phyloP scores from a whole-genome alignment of 2,797 vertebrate genomes.

The Sebastes baramenuke region DNA sequence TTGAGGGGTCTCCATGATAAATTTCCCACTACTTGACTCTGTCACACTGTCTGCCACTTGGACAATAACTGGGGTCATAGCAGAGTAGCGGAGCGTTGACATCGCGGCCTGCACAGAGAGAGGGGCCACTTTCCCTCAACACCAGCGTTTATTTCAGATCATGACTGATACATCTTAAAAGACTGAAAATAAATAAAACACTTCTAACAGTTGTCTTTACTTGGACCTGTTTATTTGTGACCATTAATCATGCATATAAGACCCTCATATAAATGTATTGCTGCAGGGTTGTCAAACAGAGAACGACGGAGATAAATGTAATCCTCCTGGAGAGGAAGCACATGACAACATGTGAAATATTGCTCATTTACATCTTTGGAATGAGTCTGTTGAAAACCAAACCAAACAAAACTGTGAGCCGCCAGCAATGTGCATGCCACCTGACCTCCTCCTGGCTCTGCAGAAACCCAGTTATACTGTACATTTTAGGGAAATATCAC shows the following conservation, averaged over 20 bases:
- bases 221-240: constrained; percentile 57
- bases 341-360: constrained; percentile 59
- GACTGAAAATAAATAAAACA: constrained; percentile 63
- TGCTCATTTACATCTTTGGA: constrained; percentile 53
- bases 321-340: constrained; percentile 55
- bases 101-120: constrained; percentile 32
- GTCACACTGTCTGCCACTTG: constrained; percentile 80
- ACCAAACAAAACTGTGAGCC: constrained; percentile 26
- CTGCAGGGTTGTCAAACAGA: constrained; percentile 58
- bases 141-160: constrained; percentile 46
- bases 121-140: constrained; percentile 66
- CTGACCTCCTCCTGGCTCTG: constrained; percentile 19
- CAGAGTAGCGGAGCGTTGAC: constrained; percentile 62
- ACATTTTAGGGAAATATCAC: background rate
- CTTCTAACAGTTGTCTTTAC: constrained; percentile 62
- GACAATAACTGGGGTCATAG: constrained; percentile 81
- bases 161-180: constrained; percentile 39
- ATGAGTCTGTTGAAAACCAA: constrained; percentile 55
- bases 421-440: background rate
- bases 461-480: background rate
- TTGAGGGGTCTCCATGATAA: constrained; percentile 82
- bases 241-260: constrained; percentile 61
- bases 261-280: background rate
- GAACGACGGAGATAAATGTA: constrained; percentile 50
- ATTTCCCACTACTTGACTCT: constrained; percentile 84